A percentile compares a stretch with the other conserved stretches of the same genome.
Evolutionary conservation across 2,113 vertebrate species (phyloP).

Genomic region (Lonchura striata): DNA sequence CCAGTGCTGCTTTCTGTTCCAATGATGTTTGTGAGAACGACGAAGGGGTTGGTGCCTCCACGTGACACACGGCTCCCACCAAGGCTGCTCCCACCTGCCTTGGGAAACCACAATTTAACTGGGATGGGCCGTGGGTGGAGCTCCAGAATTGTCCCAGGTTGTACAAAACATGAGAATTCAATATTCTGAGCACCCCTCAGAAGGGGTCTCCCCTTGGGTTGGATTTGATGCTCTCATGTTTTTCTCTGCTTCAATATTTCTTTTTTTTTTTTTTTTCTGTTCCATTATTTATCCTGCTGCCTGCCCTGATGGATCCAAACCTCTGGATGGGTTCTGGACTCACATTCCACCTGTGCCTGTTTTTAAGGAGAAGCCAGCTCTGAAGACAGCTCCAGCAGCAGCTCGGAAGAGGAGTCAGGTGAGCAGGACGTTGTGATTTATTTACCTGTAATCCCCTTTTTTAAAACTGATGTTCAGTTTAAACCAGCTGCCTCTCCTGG

Average conservation of each 20-base stretch:
- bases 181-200: not conserved
- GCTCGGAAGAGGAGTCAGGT: conserved; percentile 29
- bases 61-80: fast-evolving
- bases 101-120: not conserved
- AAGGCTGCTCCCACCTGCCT: not conserved
- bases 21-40: fast-evolving
- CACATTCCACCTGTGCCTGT: not conserved
- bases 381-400: not conserved
- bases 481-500: not conserved
- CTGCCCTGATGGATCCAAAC: not conserved
- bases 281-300: not conserved
- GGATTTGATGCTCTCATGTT: not conserved
- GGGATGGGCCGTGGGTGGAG: not conserved
- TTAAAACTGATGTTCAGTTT: not conserved
- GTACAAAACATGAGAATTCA: not conserved
- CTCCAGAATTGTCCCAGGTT: not conserved
- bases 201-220: not conserved
- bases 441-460: not conserved
- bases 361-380: conserved; percentile 40
- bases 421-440: fast-evolving
- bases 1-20: not conserved
- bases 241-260: not conserved
- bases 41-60: not conserved
- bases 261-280: not conserved
- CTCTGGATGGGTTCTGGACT: not conserved